Conservation (phyloP, 2,888 invertebrate genomes). For the Acleris laterana region DNA sequence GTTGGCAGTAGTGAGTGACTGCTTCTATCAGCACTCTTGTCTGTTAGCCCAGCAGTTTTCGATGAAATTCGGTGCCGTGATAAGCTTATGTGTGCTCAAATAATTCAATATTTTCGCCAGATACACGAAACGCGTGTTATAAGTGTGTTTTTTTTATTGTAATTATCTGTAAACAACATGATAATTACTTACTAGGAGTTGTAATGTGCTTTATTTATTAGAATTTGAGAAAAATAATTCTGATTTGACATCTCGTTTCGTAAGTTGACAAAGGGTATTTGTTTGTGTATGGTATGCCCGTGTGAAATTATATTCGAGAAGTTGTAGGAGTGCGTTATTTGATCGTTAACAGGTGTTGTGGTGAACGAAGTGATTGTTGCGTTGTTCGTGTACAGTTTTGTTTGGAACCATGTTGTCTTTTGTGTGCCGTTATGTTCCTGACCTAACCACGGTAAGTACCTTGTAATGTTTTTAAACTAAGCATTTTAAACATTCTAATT, state of each 20-base stretch:
- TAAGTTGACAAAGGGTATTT: slow-evolving; percentile 74
- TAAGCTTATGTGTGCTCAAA: slow-evolving; percentile 27
- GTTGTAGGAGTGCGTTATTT: slow-evolving; percentile 43
- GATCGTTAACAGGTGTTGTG: slow-evolving; percentile 54
- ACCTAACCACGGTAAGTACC: slow-evolving; percentile 20
- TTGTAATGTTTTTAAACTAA: background rate
- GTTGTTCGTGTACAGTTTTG: slow-evolving; percentile 24
- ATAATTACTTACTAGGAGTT: background rate
- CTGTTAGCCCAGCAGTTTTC: slow-evolving; percentile 28
- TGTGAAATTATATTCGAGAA: slow-evolving; percentile 61
- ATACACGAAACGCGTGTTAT: slow-evolving; percentile 18
- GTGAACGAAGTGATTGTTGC: slow-evolving; percentile 31
- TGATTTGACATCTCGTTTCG: slow-evolving; percentile 75
- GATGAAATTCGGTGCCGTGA: slow-evolving; percentile 27
- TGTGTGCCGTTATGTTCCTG: background rate
- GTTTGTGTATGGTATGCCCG: slow-evolving; percentile 77
- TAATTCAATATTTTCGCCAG: slow-evolving; percentile 21
- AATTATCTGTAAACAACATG: background rate
- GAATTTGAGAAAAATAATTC: slow-evolving; percentile 61
- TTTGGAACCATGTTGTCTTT: slow-evolving; percentile 27
- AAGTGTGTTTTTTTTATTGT: background rate
- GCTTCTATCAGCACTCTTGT: slow-evolving; percentile 32
- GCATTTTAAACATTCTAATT: slow-evolving; percentile 38
- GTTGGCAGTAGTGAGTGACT: slow-evolving; percentile 39
- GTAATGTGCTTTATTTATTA: slow-evolving; percentile 38